Conservation (phyloP, 2,113 vertebrate genomes). For the Clarias batrachus region DNA sequence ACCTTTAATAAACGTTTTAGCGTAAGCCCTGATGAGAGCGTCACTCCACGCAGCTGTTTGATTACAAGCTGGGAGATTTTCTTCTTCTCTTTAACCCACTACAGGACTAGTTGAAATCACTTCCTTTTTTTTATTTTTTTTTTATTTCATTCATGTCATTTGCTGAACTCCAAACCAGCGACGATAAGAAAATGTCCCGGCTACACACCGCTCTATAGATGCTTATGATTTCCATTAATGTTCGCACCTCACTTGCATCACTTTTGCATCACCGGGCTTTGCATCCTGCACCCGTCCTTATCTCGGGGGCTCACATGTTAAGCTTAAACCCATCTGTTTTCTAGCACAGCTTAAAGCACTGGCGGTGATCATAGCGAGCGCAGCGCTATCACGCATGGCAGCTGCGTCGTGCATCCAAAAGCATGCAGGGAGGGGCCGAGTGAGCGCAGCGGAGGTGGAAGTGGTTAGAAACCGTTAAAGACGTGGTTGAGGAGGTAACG, state of each 20-base stretch:
- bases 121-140: background rate
- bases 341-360: slow-evolving; percentile 23
- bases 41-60: background rate
- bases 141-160: background rate
- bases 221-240: background rate
- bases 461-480: slow-evolving; percentile 89
- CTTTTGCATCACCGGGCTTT: slow-evolving; percentile 15
- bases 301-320: slow-evolving; percentile 24
- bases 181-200: background rate
- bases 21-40: background rate
- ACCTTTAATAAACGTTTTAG: background rate
- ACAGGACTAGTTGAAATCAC: background rate
- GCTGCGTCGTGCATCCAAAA: slow-evolving; percentile 43
- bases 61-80: background rate
- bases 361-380: slow-evolving; percentile 60
- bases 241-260: background rate
- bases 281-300: slow-evolving; percentile 27
- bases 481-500: slow-evolving; percentile 85
- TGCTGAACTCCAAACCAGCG: background rate
- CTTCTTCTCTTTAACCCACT: background rate
- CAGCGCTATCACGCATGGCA: slow-evolving; percentile 58
- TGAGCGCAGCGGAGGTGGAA: slow-evolving; percentile 76
- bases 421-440: slow-evolving; percentile 60
- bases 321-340: slow-evolving; percentile 32
- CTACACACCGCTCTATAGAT: no score